These are phyloP conservation scores for Xerus inauris DNA, from an alignment of 2,113 vertebrate genomes.

Conservation along the genomic window DNA sequence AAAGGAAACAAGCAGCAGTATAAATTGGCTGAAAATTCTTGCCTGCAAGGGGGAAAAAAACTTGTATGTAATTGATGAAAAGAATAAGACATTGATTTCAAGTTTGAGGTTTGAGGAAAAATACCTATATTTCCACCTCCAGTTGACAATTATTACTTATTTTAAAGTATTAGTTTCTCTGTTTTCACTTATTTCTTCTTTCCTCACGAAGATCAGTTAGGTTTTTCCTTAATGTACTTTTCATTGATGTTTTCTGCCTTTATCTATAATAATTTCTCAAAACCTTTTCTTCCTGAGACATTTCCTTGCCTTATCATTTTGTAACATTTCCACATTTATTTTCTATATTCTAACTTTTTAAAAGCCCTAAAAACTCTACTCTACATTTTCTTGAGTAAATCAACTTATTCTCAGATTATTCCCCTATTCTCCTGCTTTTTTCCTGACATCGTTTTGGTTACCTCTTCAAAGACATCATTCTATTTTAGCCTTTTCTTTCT, in stretches of 20 bases:
- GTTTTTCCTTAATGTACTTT: neutral
- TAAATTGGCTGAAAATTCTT: constrained; percentile 19
- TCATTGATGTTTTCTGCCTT: neutral
- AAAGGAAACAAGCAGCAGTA: neutral
- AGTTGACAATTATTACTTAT: constrained; percentile 10
- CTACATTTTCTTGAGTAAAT: constrained; percentile 42
- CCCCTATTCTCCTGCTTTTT: neutral
- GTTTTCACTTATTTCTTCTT: constrained; percentile 35
- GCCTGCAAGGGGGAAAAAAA: neutral
- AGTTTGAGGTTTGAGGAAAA: constrained; percentile 31
- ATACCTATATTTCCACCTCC: neutral
- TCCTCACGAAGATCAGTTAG: neutral
- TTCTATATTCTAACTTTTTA: neutral
- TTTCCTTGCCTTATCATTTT: constrained; percentile 38
- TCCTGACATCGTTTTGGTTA: neutral
- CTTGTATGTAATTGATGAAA: constrained; percentile 23
- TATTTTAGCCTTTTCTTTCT: constrained; percentile 26
- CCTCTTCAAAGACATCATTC: neutral
- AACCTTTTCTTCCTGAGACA: neutral
- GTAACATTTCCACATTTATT: constrained; percentile 33
- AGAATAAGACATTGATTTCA: neutral
- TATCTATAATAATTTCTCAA: neutral
- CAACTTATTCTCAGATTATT: constrained; percentile 47
- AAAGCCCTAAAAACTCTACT: constrained; percentile 8
- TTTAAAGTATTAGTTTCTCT: constrained; percentile 10